Evolutionary conservation across 2,797 vertebrate species (phyloP), one percentile per base, ranked within the genome.

Genomic region (Carapus acus): DNA sequence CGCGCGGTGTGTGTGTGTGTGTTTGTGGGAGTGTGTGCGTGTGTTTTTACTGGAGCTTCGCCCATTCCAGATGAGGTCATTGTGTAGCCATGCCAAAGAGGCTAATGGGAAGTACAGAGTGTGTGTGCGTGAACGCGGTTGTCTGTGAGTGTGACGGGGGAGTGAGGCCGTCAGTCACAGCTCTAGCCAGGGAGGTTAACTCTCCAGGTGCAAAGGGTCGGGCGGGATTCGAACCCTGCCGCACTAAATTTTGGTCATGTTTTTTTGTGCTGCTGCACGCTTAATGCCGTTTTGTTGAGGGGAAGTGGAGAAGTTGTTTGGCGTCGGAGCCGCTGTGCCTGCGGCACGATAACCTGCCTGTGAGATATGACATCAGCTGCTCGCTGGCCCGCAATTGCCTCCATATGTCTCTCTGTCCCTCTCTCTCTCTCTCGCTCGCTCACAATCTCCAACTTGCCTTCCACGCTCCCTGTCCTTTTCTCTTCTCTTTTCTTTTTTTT

Each of bases 341-440:
- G 64, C 70, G 76, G 83, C 82, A 77, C 78, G 85, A 88, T 87
- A 88, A 88, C 84, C 86, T 85, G 83, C 85, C 83, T 80, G 73
- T 56, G 77, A 80, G 76, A 85, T 33, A 33, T 88, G 82, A 88
- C 84, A 82, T 87, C 87, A 87, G 77, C 73, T 76, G 60, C 78
- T 79, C 70, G 69, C 73, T 37, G 60, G 54, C 60, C 65, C 68
- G 71, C 80, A 86, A 88, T 86, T 80, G 76, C 81, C 85, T 81
- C 84, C 87, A 88, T 80, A 84, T 87, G 87, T 79, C 41, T 63
- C 21, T 65, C 20, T 49, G 46, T 65, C 12, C 59, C 21, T 62
- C 20, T 49, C 38, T 56, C 27, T 40, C 9, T 50, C 38, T 45
- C 50, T 59, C 48, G 27, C 24, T 27, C 43, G 19, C 24, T 33